Percentiles rank a stretch among this genome's conserved stretches.
Conservation (phyloP, 2,797 vertebrate species). For the Apogon talboti region DNA sequence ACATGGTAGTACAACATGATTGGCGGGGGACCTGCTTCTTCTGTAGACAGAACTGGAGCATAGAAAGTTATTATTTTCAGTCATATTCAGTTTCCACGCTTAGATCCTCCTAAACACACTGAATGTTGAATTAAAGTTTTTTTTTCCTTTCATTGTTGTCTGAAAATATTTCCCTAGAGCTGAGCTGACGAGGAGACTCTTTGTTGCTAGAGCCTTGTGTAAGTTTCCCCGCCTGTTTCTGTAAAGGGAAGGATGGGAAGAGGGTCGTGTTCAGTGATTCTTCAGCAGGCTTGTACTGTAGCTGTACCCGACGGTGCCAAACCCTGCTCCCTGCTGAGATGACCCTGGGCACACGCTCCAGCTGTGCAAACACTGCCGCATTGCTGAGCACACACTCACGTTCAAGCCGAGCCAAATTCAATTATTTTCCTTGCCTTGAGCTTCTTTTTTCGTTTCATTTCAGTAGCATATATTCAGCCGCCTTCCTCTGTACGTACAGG, state of each 20-base stretch:
- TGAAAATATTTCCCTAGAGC: conserved; percentile 20
- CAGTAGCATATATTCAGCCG: conserved; percentile 62
- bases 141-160: too few species aligned
- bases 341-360: conserved; percentile 72
- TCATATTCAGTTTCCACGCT: too few species aligned
- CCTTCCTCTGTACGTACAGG: conserved; percentile 38
- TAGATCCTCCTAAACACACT: too few species aligned
- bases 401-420: conserved; percentile 75
- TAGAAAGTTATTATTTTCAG: too few species aligned
- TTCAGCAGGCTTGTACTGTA: conserved; percentile 49
- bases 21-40: too few species aligned
- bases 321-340: conserved; percentile 71
- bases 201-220: conserved; percentile 5
- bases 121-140: too few species aligned
- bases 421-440: conserved; percentile 74
- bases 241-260: conserved; percentile 45
- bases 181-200: conserved; percentile 19
- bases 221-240: conserved; percentile 37
- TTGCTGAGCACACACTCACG: conserved; percentile 68
- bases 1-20: too few species aligned
- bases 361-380: conserved; percentile 79
- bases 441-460: conserved; percentile 61
- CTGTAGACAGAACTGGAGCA: too few species aligned
- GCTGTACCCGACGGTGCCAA: conserved; percentile 71
- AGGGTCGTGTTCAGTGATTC: conserved; percentile 40